Evolutionary conservation across 2,888 invertebrate genomes (phyloP).

Genomic region (Mythimna loreyi): DNA sequence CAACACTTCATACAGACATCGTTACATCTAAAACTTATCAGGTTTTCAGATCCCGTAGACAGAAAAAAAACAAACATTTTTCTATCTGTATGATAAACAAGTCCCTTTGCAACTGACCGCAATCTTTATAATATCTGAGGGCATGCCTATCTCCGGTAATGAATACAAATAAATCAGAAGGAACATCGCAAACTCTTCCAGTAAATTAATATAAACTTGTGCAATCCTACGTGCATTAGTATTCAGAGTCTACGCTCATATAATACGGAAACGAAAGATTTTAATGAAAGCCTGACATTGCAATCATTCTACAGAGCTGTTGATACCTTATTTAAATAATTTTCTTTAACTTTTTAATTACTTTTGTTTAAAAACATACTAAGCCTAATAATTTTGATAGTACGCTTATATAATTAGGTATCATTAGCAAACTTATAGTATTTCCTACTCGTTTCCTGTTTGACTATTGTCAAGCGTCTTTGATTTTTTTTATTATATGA

Average conservation of each 20-base stretch:
- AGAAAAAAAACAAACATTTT: conserved; percentile 63
- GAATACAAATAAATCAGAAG: conserved; percentile 86
- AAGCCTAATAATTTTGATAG: background rate
- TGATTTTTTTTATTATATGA: no score
- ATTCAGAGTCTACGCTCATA: conserved; percentile 86
- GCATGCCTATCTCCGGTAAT: conserved; percentile 74
- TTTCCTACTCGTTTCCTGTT: no score
- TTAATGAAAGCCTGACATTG: conserved; percentile 85
- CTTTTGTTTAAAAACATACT: background rate
- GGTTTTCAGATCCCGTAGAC: conserved; percentile 40
- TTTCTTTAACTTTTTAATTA: background rate
- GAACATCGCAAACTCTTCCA: conserved; percentile 83
- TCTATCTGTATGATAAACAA: conserved; percentile 76
- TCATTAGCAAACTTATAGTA: background rate
- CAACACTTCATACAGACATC: background rate
- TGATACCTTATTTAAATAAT: conserved; percentile 11
- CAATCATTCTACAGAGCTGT: conserved; percentile 72
- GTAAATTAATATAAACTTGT: conserved; percentile 90
- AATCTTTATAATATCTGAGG: conserved; percentile 67
- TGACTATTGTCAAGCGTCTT: no score
- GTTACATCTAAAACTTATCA: conserved; percentile 22
- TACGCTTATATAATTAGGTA: background rate
- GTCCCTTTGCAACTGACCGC: conserved; percentile 71
- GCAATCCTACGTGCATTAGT: conserved; percentile 86
- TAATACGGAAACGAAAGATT: conserved; percentile 87